A percentile compares a stretch with the other conserved stretches of the same genome.
phyloP scores from a whole-genome alignment of 2,113 vertebrate genomes.

The Bombycilla garrulus region DNA sequence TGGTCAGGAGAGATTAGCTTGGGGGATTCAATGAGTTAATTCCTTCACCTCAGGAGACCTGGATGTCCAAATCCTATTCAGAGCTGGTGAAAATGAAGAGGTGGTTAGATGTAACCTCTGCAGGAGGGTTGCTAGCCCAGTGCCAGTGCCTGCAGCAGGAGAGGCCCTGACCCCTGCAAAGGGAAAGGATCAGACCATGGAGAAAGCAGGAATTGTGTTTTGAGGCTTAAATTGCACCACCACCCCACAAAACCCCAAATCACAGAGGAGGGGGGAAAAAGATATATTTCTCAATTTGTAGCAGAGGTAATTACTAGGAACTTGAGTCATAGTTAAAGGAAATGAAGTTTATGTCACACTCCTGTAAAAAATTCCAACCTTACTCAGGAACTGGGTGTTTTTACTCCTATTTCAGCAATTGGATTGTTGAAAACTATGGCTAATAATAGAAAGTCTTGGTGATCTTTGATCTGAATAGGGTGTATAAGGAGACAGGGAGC shows the following conservation, averaged over 20 bases:
- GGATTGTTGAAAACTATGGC: not conserved
- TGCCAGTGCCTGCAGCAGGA: fast-evolving
- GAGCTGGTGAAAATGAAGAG: not conserved
- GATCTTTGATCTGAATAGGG: not conserved
- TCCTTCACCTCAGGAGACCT: slow-evolving; percentile 36
- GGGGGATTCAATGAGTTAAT: slow-evolving; percentile 23
- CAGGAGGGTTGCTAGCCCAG: not conserved
- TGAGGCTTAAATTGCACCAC: not conserved
- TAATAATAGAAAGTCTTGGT: not conserved
- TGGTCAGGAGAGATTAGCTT: slow-evolving; percentile 21
- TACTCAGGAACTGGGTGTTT: not conserved
- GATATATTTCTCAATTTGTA: not conserved
- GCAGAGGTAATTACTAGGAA: not conserved
- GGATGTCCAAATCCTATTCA: not conserved
- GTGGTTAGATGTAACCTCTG: not conserved
- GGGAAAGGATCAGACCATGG: not conserved
- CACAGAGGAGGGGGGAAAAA: not conserved
- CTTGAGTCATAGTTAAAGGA: slow-evolving; percentile 24
- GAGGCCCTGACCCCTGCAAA: not conserved
- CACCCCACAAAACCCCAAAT: not conserved
- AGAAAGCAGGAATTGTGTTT: not conserved
- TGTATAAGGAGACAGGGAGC: not conserved
- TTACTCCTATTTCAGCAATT: not conserved
- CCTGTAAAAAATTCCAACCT: not conserved
- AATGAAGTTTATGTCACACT: not conserved